phyloP scores from a whole-genome alignment of 2,113 vertebrate species.

The Halcyon malimbica region DNA sequence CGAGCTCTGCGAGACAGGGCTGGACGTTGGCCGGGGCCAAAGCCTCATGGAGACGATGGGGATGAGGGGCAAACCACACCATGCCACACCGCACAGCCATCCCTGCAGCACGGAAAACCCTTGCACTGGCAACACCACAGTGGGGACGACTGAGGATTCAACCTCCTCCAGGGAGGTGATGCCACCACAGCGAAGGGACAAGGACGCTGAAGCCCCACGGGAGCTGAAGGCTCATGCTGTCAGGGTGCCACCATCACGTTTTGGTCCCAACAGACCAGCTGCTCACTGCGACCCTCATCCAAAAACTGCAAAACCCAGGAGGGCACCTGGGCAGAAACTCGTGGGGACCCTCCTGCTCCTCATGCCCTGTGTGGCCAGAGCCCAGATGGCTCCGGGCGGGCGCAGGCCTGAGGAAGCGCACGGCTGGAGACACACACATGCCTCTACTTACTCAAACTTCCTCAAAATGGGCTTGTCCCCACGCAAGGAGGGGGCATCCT shows the following conservation, averaged over 20 bases:
- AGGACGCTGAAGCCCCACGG: neutral
- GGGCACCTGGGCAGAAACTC: neutral
- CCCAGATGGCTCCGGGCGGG: neutral
- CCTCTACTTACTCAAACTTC: constrained; percentile 92
- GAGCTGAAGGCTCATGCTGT: neutral
- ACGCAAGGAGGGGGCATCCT: constrained; percentile 76
- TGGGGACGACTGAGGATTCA: accelerated
- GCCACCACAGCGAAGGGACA: accelerated
- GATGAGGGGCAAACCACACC: neutral
- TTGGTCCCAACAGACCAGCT: neutral
- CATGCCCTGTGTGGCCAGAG: accelerated
- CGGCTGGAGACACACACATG: constrained; percentile 42
- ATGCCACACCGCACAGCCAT: neutral
- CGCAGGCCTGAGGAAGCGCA: neutral
- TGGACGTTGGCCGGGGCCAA: neutral
- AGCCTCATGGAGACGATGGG: neutral
- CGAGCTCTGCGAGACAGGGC: constrained; percentile 78
- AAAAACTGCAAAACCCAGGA: constrained; percentile 14
- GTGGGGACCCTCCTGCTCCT: neutral
- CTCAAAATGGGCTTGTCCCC: constrained; percentile 88
- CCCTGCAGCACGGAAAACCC: neutral
- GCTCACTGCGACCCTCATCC: neutral
- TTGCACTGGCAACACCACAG: neutral
- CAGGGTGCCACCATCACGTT: neutral
- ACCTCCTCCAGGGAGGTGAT: neutral